Conservation (phyloP, 2,797 vertebrate species). For the Spinus pinus region DNA sequence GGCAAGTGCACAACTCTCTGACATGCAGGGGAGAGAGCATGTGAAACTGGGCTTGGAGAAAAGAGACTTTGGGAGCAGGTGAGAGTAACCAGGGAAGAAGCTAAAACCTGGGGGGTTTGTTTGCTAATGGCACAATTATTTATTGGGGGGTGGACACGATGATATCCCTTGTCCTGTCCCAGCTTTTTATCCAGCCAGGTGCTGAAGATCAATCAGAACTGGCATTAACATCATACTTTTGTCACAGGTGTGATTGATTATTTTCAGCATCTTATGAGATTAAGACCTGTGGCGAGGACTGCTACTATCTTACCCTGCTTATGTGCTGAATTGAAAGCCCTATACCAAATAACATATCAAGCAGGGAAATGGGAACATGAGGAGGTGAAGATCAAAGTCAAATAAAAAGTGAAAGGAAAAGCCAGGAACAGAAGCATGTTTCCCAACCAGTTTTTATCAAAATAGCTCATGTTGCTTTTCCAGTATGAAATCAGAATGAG, state of each 20-base stretch:
- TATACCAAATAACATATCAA: neutral
- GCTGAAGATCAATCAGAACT: neutral
- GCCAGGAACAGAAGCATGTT: neutral
- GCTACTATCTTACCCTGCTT: neutral
- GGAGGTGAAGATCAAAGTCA: neutral
- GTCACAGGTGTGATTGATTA: neutral
- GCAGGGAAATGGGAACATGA: neutral
- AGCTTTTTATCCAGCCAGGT: neutral
- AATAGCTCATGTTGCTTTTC: neutral
- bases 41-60: neutral
- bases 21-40: accelerated
- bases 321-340: neutral
- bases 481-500: neutral
- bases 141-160: accelerated
- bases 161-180: neutral
- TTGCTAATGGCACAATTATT: neutral
- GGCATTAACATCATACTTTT: neutral
- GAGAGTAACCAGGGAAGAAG: neutral
- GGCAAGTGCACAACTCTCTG: neutral
- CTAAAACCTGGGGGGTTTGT: neutral
- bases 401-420: neutral
- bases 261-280: neutral
- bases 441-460: neutral
- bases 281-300: neutral
- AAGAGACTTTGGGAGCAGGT: neutral